Evolutionary conservation across 1,140 invertebrate genomes (phyloP).

Genomic region (Plodia interpunctella): DNA sequence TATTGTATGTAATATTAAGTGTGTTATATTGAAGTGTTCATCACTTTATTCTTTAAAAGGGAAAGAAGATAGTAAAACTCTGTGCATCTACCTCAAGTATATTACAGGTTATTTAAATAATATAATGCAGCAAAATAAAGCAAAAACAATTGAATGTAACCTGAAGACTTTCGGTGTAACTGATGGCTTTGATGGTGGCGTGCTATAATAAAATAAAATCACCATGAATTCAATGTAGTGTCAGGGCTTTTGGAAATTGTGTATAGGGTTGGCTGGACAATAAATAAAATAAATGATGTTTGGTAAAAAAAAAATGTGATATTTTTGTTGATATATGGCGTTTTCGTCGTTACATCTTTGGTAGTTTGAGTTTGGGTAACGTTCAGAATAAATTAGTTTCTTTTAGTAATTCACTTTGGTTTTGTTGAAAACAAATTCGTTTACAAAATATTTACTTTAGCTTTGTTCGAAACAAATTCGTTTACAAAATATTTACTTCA

Average conservation of each 20-base stretch:
- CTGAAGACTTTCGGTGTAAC: constrained; percentile 74
- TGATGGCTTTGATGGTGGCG: constrained; percentile 74
- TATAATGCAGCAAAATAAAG: constrained; percentile 26
- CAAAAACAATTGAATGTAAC: constrained; percentile 57
- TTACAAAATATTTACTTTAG: too few relatives aligned
- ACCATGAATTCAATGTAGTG: constrained; percentile 40
- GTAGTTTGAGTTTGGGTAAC: too few relatives aligned
- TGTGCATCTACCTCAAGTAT: neutral
- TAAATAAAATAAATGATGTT: neutral
- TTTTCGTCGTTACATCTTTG: too few relatives aligned
- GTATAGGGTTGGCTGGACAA: neutral
- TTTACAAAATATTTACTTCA: too few relatives aligned
- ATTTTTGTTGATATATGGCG: too few relatives aligned
- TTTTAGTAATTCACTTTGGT: too few relatives aligned
- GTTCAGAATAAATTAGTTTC: too few relatives aligned
- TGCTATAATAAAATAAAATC: constrained; percentile 71
- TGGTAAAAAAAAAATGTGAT: neutral
- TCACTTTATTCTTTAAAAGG: too few relatives aligned
- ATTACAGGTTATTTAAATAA: neutral
- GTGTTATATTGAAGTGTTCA: too few relatives aligned
- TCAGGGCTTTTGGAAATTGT: constrained; percentile 11
- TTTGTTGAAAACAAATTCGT: too few relatives aligned
- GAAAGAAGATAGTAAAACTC: neutral
- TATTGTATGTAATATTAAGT: too few relatives aligned
- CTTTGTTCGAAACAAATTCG: too few relatives aligned